Evolutionary conservation across 2,888 invertebrate genomes (phyloP), one percentile per base, ranked within the genome.

Genomic region (Lucinisca nassula): DNA sequence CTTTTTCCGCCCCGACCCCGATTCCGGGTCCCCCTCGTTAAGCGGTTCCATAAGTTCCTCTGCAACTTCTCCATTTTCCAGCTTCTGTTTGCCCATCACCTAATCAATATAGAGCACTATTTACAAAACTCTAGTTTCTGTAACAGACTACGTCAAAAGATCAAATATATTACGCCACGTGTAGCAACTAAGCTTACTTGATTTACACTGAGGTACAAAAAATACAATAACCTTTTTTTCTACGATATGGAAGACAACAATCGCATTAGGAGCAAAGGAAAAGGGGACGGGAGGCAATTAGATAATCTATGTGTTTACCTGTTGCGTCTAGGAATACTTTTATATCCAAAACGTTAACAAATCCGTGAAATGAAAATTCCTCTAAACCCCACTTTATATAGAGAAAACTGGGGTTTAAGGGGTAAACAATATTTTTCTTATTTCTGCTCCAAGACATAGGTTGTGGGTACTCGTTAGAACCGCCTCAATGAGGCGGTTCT

Each of bases 51-150:
- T 30, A n/a, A 81, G 24, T 51, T 82, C 84, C 51, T 85, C 88
- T 35, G 58, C 85, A 14, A 79, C 80, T 77, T 82, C 84, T 30
- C 82, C 85, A 73, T 85, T 81, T 14, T 70, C 74, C 32, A 89
- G 58, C n/a, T 85, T 79, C n/a, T 87, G 77, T 51, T 87, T 90
- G 4, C 73, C 81, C 90, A 90, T 90, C 12, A 24, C 24, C 27
- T 49, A n/a, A 45, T 49, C 74, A 49, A 74, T 45, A n/a, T n/a
- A 74, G 3, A 21, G 21, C 40, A 37, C 38, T 30, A 14, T 35
- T 67, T 35, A 67, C 67, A 30, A 67, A 55, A 21, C 55, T n/a
- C 55, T 55, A 21, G 6, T 40, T 10, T 40, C 40, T 10, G 40
- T 17, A 55, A 55, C n/a, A 55, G n/a, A 61, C n/a, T n/a, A n/a